phyloP scores from a whole-genome alignment of 2,797 vertebrate genomes.

The Florisuga fusca region DNA sequence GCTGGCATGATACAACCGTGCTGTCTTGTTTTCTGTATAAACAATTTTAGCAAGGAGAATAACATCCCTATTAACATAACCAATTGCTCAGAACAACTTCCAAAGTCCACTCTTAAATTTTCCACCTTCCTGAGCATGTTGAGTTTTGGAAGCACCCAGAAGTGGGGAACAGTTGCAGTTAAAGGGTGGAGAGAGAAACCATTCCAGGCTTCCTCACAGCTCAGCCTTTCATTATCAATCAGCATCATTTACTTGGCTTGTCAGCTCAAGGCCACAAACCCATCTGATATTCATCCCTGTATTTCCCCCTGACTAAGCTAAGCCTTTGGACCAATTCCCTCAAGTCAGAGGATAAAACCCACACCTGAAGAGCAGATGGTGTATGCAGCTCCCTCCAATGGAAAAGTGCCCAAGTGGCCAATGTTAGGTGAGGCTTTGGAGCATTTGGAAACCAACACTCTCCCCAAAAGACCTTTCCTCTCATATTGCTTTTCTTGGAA shows the following conservation, averaged over 20 bases:
- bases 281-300: neutral
- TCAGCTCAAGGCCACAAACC: constrained; percentile 33
- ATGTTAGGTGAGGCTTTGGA: neutral
- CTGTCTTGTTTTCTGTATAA: neutral
- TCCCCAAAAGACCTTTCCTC: neutral
- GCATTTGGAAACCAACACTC: neutral
- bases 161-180: neutral
- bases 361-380: neutral
- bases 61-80: constrained; percentile 2
- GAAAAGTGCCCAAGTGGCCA: neutral
- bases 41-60: neutral
- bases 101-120: neutral
- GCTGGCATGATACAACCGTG: neutral
- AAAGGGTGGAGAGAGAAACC: constrained; percentile 20
- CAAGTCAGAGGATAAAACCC: neutral
- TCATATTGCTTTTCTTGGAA: neutral
- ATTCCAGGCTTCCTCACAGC: constrained; percentile 19
- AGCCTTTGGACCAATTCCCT: neutral
- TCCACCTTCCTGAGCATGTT: neutral
- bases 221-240: constrained; percentile 27
- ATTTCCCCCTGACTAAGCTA: neutral
- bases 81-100: constrained; percentile 32
- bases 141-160: neutral
- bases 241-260: constrained; percentile 30
- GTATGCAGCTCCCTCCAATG: neutral